A percentile compares a stretch with the other conserved stretches of the same genome.
Conservation (phyloP, 2,888 invertebrate species). For the Thecophora atra region DNA sequence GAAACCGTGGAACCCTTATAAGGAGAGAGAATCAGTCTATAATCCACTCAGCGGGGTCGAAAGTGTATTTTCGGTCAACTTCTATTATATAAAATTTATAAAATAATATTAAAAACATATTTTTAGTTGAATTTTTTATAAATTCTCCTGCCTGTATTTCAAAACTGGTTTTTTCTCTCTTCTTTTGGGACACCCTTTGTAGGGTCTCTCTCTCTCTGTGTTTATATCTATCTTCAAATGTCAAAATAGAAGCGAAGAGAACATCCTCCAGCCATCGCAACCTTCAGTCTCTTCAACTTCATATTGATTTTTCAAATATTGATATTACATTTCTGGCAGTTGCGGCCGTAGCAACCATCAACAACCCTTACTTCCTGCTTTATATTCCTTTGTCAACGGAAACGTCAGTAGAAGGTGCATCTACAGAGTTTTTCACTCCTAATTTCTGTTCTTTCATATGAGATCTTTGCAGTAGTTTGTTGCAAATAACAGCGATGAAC, state of each 20-base stretch:
- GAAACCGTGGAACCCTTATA: neutral
- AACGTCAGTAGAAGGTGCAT: neutral
- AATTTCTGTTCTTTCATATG: neutral
- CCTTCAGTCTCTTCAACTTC: neutral
- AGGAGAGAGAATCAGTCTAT: too few species aligned
- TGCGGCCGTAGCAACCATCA: neutral
- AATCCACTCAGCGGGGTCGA: neutral
- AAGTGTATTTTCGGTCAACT: neutral
- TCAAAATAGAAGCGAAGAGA: too few species aligned
- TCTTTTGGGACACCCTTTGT: neutral
- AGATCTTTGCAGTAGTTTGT: constrained; percentile 6
- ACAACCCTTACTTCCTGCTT: constrained; percentile 17
- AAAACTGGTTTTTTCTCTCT: neutral
- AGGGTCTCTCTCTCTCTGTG: neutral
- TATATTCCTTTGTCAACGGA: neutral
- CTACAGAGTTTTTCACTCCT: neutral
- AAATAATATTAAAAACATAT: neutral
- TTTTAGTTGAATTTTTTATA: neutral
- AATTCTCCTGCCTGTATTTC: neutral
- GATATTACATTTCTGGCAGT: neutral
- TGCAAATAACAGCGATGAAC: constrained; percentile 33
- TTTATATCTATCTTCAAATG: neutral
- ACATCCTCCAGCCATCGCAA: neutral
- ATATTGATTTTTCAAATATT: constrained; percentile 21
- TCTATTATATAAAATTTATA: neutral